Evolutionary conservation across 2,113 vertebrate species (phyloP).

Genomic region (Pelodiscus sinensis): DNA sequence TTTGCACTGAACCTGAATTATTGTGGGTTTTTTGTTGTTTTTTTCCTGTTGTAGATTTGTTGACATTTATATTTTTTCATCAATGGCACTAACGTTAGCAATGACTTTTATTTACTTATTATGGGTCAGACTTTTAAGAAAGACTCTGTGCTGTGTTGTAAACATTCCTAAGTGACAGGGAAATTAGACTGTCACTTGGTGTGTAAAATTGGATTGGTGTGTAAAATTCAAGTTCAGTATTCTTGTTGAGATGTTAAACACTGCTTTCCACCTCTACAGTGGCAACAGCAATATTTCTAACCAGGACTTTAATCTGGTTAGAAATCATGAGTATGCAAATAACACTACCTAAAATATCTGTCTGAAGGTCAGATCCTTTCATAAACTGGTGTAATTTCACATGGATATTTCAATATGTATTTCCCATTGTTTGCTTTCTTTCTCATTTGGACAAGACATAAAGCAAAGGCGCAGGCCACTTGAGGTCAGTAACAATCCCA

Average conservation of each 20-base stretch:
- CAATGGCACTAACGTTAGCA: not conserved
- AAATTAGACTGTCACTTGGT: not conserved
- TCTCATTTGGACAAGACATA: not conserved
- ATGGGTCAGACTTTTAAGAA: not conserved
- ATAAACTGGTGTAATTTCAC: accelerated
- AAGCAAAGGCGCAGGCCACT: accelerated
- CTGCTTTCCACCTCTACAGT: accelerated
- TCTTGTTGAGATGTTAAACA: accelerated
- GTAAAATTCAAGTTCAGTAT: not conserved
- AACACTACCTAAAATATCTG: accelerated
- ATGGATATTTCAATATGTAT: accelerated
- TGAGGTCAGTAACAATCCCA: not conserved
- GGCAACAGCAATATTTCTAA: not conserved
- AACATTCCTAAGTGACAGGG: not conserved
- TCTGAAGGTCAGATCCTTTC: not conserved
- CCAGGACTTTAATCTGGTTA: not conserved
- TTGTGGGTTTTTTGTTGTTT: not conserved
- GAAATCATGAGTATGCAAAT: not conserved
- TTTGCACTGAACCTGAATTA: not conserved
- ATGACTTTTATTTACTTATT: not conserved
- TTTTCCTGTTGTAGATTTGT: not conserved
- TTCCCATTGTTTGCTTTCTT: not conserved
- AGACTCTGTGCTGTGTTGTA: not conserved
- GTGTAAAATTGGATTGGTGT: not conserved
- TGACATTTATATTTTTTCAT: not conserved